These are phyloP conservation scores for Asarcornis scutulata DNA, from an alignment of 2,113 vertebrate genomes.

Conservation along the genomic window DNA sequence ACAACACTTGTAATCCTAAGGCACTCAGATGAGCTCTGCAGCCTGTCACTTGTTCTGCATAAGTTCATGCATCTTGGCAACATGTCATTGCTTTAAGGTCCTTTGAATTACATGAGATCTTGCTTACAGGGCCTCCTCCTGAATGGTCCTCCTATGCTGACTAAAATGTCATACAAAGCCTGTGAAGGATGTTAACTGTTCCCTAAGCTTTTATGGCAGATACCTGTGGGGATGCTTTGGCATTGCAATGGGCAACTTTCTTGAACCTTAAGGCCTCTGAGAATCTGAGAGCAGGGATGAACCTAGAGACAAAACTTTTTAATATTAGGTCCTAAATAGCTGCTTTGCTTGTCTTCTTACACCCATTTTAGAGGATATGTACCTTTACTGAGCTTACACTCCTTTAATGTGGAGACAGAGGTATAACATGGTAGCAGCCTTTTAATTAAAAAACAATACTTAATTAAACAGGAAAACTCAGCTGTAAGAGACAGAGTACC, in stretches of 20 bases:
- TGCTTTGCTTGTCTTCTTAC: not conserved
- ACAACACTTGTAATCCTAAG: not conserved
- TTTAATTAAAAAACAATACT: too few relatives aligned
- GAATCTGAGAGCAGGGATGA: not conserved
- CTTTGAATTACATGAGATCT: not conserved
- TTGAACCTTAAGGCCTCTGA: not conserved
- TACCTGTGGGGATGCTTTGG: not conserved
- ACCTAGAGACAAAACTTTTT: not conserved
- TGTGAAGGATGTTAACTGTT: not conserved
- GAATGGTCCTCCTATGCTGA: not conserved
- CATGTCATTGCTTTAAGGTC: not conserved
- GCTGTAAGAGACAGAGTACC: fast-evolving
- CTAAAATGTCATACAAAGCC: not conserved
- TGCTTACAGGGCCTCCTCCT: not conserved
- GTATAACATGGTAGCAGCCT: not conserved
- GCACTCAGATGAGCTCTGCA: not conserved
- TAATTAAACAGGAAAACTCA: not conserved
- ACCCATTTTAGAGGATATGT: not conserved
- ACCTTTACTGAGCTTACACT: not conserved
- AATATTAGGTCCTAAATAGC: not conserved
- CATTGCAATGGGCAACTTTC: not conserved
- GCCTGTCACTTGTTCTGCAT: not conserved
- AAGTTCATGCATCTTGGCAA: not conserved
- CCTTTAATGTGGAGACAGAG: not conserved
- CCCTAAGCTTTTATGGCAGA: not conserved